Evolutionary conservation across 2,888 invertebrate species (phyloP), one percentile per base, ranked within the genome.

Genomic region (Machimus atricapillus): DNA sequence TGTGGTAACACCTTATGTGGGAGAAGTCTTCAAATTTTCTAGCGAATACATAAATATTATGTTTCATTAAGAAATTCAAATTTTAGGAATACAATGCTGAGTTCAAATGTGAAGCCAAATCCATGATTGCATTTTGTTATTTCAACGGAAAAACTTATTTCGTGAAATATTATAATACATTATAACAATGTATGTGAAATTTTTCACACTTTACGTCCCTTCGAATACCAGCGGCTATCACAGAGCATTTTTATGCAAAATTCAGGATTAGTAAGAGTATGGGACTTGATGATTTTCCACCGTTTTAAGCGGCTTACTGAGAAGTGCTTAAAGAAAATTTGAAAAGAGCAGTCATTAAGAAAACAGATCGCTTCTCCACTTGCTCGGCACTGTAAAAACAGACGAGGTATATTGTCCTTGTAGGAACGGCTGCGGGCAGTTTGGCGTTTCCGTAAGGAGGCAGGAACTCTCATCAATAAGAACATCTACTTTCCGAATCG

Each of bases 391-490:
- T 66, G 23, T 27, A 66, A 66, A 66, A 66, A 66, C 66, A 66
- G 66, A 23, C 23, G 66, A 66, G 66, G 66, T 66, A 66, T 52
- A n/a, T 23, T 27, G 66, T 66, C 66, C 23, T 66, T 66, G 23
- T 12, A 66, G 27, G 66, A 66, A 66, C 66, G 66, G 66, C 66
- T 66, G 66, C 66, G 66, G 66, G 66, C 66, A 66, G 66, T 66
- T 66, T 66, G 66, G 66, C 66, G 66, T 66, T 66, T 66, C 34
- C 14, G 34, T n/a, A 66, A 16, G 19, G 37, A 34, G 37, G 58
- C 58, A 82, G 58, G 37, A 66, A 82, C 37, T 52, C 40, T 66
- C 82, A 66, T 82, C 82, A 66, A 82, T 82, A 82, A 82, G 34
- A 82, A 23, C 37, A 52, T 46, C 58, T 37, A 37, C 82, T 58